These are phyloP conservation scores for Ylistrum balloti DNA, from an alignment of 1,140 invertebrate genomes.

Conservation along the genomic window DNA sequence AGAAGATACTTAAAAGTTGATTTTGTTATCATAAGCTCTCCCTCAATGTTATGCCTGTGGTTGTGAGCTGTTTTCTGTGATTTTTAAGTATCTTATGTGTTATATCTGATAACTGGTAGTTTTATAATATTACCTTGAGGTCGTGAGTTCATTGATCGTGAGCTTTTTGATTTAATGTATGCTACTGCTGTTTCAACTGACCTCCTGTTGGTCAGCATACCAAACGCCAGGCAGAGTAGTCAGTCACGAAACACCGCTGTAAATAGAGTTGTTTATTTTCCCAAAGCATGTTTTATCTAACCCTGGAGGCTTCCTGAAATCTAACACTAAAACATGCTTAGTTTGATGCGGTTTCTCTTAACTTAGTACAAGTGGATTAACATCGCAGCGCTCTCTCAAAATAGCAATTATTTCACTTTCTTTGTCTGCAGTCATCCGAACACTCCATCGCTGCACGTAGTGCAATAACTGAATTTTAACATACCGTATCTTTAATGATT, in stretches of 20 bases:
- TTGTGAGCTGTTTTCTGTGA: no score
- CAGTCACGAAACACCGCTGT: neutral
- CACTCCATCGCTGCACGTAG: neutral
- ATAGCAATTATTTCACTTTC: neutral
- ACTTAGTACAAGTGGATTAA: neutral
- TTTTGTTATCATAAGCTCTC: no score
- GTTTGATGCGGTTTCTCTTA: neutral
- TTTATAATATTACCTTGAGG: no score
- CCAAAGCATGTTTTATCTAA: neutral
- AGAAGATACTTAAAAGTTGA: no score
- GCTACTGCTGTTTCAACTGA: no score
- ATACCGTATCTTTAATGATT: neutral
- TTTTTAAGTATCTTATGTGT: no score
- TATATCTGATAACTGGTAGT: no score
- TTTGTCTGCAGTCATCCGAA: neutral
- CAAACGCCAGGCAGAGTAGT: neutral
- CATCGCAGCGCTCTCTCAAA: neutral
- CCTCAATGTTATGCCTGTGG: no score
- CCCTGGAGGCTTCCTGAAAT: conserved; percentile 5
- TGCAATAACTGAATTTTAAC: neutral
- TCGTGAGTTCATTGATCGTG: no score
- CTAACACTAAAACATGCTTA: neutral
- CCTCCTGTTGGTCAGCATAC: no score
- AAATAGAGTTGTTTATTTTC: neutral
- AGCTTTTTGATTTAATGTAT: no score